phyloP scores from a whole-genome alignment of 2,888 invertebrate genomes.

The Ceratothoa steindachneri region DNA sequence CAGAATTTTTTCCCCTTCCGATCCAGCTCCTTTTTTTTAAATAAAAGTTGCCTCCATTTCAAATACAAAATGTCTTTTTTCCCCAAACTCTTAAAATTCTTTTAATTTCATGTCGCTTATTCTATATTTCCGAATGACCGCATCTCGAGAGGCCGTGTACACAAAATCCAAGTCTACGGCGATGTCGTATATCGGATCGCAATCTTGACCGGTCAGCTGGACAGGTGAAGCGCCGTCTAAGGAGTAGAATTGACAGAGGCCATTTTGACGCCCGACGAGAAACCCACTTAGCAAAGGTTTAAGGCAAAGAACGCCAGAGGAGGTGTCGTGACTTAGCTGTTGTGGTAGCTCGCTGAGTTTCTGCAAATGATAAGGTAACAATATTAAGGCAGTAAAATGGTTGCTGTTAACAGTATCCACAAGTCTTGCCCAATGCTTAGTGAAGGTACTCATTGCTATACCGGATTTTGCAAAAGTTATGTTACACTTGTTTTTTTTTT shows the following conservation, averaged over 20 bases:
- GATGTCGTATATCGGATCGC: constrained; percentile 65
- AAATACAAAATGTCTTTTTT: too few species aligned
- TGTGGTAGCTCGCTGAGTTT: constrained; percentile 46
- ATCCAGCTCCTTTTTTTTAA: too few species aligned
- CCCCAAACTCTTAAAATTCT: too few species aligned
- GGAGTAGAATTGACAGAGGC: constrained; percentile 60
- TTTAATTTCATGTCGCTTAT: constrained; percentile 13
- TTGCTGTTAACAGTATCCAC: too few species aligned
- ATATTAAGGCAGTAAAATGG: too few species aligned
- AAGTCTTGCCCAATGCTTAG: too few species aligned
- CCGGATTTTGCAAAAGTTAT: too few species aligned
- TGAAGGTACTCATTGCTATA: too few species aligned
- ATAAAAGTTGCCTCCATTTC: too few species aligned
- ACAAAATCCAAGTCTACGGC: constrained; percentile 60
- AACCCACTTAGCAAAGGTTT: constrained; percentile 58
- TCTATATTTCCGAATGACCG: constrained; percentile 61
- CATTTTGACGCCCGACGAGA: constrained; percentile 62
- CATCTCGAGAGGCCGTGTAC: constrained; percentile 64
- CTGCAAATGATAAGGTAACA: background rate
- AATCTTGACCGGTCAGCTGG: constrained; percentile 67
- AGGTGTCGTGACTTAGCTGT: constrained; percentile 58
- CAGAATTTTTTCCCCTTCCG: too few species aligned
- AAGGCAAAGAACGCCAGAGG: constrained; percentile 60
- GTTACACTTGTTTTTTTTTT: too few species aligned
- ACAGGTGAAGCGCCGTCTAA: constrained; percentile 54